phyloP scores from a whole-genome alignment of 2,113 vertebrate genomes.

The Dunckerocampus dactyliophorus region DNA sequence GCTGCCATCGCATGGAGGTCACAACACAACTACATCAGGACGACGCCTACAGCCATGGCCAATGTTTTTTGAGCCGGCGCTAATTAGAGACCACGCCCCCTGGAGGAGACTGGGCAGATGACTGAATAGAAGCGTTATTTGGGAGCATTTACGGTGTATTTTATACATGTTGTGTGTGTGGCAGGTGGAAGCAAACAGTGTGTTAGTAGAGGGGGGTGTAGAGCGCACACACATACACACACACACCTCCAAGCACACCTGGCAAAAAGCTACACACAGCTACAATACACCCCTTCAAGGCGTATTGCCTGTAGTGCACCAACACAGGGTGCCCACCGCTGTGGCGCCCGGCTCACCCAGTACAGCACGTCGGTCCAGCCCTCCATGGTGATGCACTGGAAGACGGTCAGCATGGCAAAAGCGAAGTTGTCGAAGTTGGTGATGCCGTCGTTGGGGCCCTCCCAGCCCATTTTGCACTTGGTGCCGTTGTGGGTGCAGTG shows the following conservation, averaged over 20 bases:
- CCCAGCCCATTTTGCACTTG: slow-evolving; percentile 84
- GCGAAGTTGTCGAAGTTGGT: slow-evolving; percentile 99
- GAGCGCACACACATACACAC: slow-evolving; percentile 26
- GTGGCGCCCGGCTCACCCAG: slow-evolving; percentile 85
- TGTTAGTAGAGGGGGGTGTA: slow-evolving; percentile 43
- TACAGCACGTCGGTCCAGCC: slow-evolving; percentile 98
- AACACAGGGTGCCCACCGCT: slow-evolving; percentile 10
- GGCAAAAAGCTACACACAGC: background rate
- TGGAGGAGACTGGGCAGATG: no score
- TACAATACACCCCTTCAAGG: no score
- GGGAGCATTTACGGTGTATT: background rate
- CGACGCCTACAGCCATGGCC: no score
- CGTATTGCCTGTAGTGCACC: no score
- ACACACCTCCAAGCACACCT: slow-evolving; percentile 5
- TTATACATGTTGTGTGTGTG: background rate
- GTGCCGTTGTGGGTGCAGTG: slow-evolving; percentile 84
- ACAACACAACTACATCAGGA: no score
- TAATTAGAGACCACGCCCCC: no score
- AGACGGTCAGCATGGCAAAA: slow-evolving; percentile 98
- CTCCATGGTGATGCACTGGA: slow-evolving; percentile 99
- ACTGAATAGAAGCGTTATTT: no score
- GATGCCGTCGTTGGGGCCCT: slow-evolving; percentile 94
- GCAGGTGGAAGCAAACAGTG: slow-evolving; percentile 19
- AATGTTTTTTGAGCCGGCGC: no score
- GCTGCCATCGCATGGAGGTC: no score